Evolutionary conservation across 2,888 invertebrate genomes (phyloP), one percentile per base, ranked within the genome.

Genomic region (Agriopis marginaria): DNA sequence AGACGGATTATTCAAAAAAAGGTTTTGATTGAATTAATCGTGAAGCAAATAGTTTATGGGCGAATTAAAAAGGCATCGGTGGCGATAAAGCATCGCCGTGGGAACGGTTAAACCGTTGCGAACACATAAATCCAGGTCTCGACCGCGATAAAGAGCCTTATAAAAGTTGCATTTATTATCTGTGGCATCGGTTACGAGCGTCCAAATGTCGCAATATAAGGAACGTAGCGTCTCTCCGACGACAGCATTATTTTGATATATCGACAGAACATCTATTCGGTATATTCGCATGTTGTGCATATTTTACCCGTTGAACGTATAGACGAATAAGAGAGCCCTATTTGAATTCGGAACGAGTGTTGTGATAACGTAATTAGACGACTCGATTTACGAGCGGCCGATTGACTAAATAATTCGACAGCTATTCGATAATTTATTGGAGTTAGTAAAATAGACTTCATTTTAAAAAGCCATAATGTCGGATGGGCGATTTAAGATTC

Each of bases 121-220:
- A 82, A 81, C 79, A 77, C 79, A 86, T 89, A 88, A 89, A 89
- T 89, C 84, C 77, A 71, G 79, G 78, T 77, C 81, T 81, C 77
- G 80, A 70, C 73, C 73, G 79, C 87, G 84, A 88, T 88, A 88
- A 89, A 88, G 86, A 82, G 82, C 78, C 84, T 86, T 88, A 88
- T 86, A 88, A 88, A 88, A 88, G 82, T 87, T 88, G 88, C 87
- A 86, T 88, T 87, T 87, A 88, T 86, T 88, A 87, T 85, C 85
- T 82, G 79, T 78, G 78, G 79, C 80, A 82, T 85, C 78, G 82
- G 80, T 81, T 82, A 79, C 79, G 83, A 78, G 74, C 81, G 76
- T 78, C 77, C 77, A 75, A 80, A 82, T 80, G 79, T 83, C 82
- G 84, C 82, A 82, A 81, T 83, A 84, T 83, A 83, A 84, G 84